Percentiles rank a stretch among this genome's conserved stretches.
Conservation (phyloP, 2,888 invertebrate species). For the Rotaria socialis region DNA sequence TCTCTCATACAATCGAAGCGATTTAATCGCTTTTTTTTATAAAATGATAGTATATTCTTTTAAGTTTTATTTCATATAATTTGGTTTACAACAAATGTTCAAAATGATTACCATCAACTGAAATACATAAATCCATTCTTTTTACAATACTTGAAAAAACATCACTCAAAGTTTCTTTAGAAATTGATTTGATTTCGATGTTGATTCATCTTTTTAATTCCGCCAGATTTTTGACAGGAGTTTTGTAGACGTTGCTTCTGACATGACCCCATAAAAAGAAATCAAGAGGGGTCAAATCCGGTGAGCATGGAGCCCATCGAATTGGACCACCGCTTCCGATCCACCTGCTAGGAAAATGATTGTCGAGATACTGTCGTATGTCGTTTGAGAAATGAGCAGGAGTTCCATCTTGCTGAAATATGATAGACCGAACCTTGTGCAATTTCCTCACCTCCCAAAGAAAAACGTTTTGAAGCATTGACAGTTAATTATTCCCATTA, state of each 20-base stretch:
- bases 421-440: background rate
- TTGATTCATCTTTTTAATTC: background rate
- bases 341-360: background rate
- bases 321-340: background rate
- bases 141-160: background rate
- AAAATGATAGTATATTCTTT: background rate
- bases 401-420: background rate
- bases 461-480: background rate
- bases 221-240: background rate
- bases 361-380: background rate
- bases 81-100: too few species aligned
- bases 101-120: too few species aligned
- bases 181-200: background rate
- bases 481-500: background rate
- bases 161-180: conserved; percentile 4
- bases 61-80: too few species aligned
- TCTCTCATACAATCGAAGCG: too few species aligned
- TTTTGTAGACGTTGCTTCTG: background rate
- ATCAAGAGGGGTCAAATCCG: background rate
- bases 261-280: too few species aligned
- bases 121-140: background rate
- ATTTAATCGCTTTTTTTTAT: too few species aligned
- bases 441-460: background rate
- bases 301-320: background rate
- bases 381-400: background rate